Percentiles rank a stretch among this genome's conserved stretches.
phyloP scores from a whole-genome alignment of 2,113 vertebrate species.

The Euleptes europaea region DNA sequence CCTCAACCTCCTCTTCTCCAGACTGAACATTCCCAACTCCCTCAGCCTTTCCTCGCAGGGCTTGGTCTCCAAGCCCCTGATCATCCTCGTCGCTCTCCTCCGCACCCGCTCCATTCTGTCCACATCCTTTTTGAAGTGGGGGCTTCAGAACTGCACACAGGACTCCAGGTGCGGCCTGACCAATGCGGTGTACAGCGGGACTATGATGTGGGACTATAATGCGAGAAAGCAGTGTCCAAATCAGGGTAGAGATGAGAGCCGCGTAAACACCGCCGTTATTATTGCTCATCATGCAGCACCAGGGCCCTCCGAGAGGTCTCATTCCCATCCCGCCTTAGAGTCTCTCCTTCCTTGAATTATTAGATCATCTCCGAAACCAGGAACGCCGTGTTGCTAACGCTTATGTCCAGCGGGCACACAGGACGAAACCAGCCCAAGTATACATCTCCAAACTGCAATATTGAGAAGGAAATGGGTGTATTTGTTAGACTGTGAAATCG shows the following conservation, averaged over 20 bases:
- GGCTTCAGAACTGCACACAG: too few species aligned
- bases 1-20: too few species aligned
- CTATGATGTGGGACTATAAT: too few species aligned
- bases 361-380: neutral
- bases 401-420: neutral
- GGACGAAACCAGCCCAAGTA: constrained; percentile 33
- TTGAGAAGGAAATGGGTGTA: neutral
- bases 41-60: too few species aligned
- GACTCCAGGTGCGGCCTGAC: too few species aligned
- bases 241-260: too few species aligned
- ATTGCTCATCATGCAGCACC: neutral
- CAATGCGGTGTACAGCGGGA: too few species aligned
- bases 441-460: neutral
- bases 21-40: too few species aligned
- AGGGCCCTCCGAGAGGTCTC: neutral
- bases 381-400: constrained; percentile 14
- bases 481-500: constrained; percentile 62
- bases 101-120: too few species aligned
- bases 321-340: neutral
- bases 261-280: neutral
- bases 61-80: too few species aligned
- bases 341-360: neutral
- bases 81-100: too few species aligned
- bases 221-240: neutral
- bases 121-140: too few species aligned